Conservation (phyloP, 2,888 invertebrate species). For the Eledone cirrhosa region DNA sequence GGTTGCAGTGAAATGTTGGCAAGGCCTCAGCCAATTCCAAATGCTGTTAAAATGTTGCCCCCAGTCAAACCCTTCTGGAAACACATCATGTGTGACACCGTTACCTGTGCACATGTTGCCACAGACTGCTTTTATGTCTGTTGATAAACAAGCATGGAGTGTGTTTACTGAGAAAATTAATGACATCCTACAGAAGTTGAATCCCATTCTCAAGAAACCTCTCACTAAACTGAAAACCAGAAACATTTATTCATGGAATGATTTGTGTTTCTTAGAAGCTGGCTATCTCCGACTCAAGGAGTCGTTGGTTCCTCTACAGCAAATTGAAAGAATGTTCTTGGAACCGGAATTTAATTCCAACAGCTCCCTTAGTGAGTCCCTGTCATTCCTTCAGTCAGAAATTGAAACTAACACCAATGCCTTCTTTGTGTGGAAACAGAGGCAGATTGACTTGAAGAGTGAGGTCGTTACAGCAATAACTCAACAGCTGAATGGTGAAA, state of each 20-base stretch:
- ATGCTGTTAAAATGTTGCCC: constrained; percentile 76
- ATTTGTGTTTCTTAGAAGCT: not conserved
- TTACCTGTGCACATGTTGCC: constrained; percentile 37
- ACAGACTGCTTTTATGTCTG: constrained; percentile 43
- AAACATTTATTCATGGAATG: constrained; percentile 22
- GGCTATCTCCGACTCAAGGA: not conserved
- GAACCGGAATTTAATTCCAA: constrained; percentile 33
- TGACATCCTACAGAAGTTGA: not conserved
- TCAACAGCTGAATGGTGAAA: not conserved
- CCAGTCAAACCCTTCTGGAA: constrained; percentile 43
- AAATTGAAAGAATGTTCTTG: constrained; percentile 16
- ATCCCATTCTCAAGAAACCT: not conserved
- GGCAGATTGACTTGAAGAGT: not conserved
- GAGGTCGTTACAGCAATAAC: not conserved
- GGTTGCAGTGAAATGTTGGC: constrained; percentile 49
- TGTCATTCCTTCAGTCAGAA: constrained; percentile 39
- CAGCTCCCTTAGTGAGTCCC: constrained; percentile 42
- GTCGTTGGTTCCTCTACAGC: not conserved
- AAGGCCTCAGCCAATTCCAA: constrained; percentile 76
- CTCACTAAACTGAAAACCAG: not conserved
- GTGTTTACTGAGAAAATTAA: constrained; percentile 21
- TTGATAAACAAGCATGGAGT: constrained; percentile 45
- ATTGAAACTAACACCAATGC: constrained; percentile 31
- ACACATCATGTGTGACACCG: constrained; percentile 31
- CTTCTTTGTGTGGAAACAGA: constrained; percentile 37